Evolutionary conservation across 2,797 vertebrate genomes (phyloP), one percentile per base, ranked within the genome.

Genomic region (Sphaeramia orbicularis): DNA sequence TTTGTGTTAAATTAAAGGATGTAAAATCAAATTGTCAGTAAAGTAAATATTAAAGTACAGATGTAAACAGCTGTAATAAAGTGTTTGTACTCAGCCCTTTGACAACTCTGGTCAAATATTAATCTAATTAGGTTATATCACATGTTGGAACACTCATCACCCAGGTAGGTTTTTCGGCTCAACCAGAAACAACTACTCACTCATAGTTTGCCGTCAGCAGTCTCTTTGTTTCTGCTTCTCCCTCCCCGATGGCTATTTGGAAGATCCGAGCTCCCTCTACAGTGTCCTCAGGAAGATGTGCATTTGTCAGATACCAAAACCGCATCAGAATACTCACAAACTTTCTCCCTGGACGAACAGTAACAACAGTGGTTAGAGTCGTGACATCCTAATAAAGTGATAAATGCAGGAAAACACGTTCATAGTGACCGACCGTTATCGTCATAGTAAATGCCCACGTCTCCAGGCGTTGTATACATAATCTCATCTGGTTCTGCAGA

Each of bases 261-360:
- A 97, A 96, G 42, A 95, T 76, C 50, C 88, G 94, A 13, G 90
- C 82, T 86, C 93, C 95, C 47, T 95, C 92, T 58, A 94, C 15
- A n/a, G 81, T 68, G 11, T 96, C 94, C 0, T 95, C 93, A 53
- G 96, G 94, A 45, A 99, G 88, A 38, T 58, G 89, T 5, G 93
- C 94, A 61, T 91, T 95, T 2, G 96, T 96, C 80, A 98, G 82
- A 84, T 99, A 99, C 96, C 96, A 99, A 92, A 97, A 99, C 15
- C 95, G 94, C 96, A 98, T 97, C 83, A 98, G 84, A 84, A 99
- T 98, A 60, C 94, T 95, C 83, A 98, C 97, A 91, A 98, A 99
- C 80, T 96, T 97, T 51, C 96, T 95, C 67, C 95, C 97, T 97
- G 93, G 36, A 62, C 85, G 69, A 19, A 5, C 0, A 42, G 18